These are phyloP conservation scores for Seira ritae DNA, from an alignment of 2,888 invertebrate species.

Conservation along the genomic window DNA sequence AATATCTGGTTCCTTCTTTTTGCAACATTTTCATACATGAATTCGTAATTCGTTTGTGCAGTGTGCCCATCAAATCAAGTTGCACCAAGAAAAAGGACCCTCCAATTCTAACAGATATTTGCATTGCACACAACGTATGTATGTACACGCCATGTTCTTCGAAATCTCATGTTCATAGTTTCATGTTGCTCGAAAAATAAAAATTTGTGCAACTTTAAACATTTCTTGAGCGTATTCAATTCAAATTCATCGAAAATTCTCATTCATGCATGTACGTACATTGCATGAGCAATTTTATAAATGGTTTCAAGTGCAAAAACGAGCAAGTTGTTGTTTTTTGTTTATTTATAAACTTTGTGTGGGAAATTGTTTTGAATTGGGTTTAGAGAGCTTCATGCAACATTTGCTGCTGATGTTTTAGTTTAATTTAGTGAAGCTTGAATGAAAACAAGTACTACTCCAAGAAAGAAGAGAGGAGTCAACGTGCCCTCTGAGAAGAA, in stretches of 20 bases:
- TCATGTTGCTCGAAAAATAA: too few species aligned
- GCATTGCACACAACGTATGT: too few species aligned
- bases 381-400: slow-evolving; percentile 50
- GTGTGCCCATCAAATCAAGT: too few species aligned
- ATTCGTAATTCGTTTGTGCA: too few species aligned
- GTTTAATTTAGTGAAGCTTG: too few species aligned
- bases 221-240: not conserved
- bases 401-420: slow-evolving; percentile 31
- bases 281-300: slow-evolving; percentile 22
- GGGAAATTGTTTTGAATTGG: slow-evolving; percentile 53
- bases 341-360: slow-evolving; percentile 21
- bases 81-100: too few species aligned
- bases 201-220: too few species aligned
- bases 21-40: slow-evolving; percentile 21
- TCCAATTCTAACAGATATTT: too few species aligned
- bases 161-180: too few species aligned
- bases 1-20: slow-evolving; percentile 28
- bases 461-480: too few species aligned
- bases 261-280: not conserved
- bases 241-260: not conserved
- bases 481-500: slow-evolving; percentile 57
- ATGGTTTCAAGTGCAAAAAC: slow-evolving; percentile 44
- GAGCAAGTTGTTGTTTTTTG: not conserved
- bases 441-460: too few species aligned
- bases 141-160: too few species aligned